Base-by-base conservation (phyloP, 2,888 invertebrate species). In the Synergus laeviventris region DNA sequence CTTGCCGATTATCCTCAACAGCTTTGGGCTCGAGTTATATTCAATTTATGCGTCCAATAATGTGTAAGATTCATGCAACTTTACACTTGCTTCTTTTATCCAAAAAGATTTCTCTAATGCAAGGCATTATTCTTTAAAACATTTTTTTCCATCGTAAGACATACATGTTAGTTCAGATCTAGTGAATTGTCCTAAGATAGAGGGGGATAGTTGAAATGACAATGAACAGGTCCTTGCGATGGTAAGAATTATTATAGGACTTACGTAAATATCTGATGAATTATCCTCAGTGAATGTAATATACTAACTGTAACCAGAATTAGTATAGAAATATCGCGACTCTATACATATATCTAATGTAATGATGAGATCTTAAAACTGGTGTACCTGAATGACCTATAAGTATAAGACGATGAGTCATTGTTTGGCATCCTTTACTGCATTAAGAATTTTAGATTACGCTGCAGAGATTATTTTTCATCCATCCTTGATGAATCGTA, bases 391-490 rank as follows among this genome's bases (percentile, higher is more conserved):
- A 42, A 64, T 21, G 39, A 64, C 18, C 5, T 24, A 16, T 31
- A 70, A n/a, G 70, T 24, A 16, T 31, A 70, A 31, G 70, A 49
- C 70, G 49, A 70, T 70, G 36, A 70, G 49, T 70, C 70, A 60
- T 16, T 59, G 14, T 59, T 74, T 39, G 49, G 24, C 24, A 24
- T 31, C 62, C 56, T 75, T 74, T 64, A 59, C 45, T 60, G 45
- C 42, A 60, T 66, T 62, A 49, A 42, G 49, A 74, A 77, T 77
- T 74, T 76, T 66, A 74, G 59, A 59, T 59, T 59, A 59, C 21
- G 5, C 59, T 59, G 24, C 59, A 1, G 21, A 45, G 66, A 42
- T 66, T 66, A 24, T 66, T 24, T 66, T 24, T 16, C 16, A 45
- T 39, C 16, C 16, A 45, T 39, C 64, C 64, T 64, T 64, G 62